Conservation (phyloP, 2,888 invertebrate genomes). For the Junonia oenone region DNA sequence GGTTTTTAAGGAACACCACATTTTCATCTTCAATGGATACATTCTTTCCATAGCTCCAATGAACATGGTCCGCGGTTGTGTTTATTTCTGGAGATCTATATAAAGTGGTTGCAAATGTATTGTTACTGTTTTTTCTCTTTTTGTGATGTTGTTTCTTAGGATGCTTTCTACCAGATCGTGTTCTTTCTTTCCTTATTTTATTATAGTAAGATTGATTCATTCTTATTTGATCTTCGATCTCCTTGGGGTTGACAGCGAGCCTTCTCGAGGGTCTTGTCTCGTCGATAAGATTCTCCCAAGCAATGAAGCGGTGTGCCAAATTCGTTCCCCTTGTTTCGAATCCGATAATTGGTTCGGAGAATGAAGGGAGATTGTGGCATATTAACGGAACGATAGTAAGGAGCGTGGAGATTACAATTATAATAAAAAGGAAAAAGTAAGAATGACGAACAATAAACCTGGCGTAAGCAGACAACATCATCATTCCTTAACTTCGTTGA, state of each 20-base stretch:
- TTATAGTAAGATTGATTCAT: constrained; percentile 65
- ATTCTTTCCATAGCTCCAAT: constrained; percentile 81
- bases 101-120: constrained; percentile 48
- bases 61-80: constrained; percentile 62
- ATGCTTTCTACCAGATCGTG: constrained; percentile 54
- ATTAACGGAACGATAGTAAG: constrained; percentile 65
- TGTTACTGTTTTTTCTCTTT: constrained; percentile 56
- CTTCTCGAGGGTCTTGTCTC: constrained; percentile 84
- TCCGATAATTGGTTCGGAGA: constrained; percentile 93
- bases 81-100: constrained; percentile 45
- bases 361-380: constrained; percentile 82
- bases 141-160: constrained; percentile 56
- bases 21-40: constrained; percentile 78
- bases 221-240: constrained; percentile 76
- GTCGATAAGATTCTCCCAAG: constrained; percentile 91
- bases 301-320: constrained; percentile 87
- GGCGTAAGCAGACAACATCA: constrained; percentile 71
- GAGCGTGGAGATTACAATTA: constrained; percentile 58
- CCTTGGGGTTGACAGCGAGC: constrained; percentile 86
- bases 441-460: constrained; percentile 72
- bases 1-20: constrained; percentile 69
- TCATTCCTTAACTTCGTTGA: constrained; percentile 46
- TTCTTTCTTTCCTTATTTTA: constrained; percentile 48
- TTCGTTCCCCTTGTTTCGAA: constrained; percentile 95
- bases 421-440: constrained; percentile 59